Conservation (phyloP, 1,140 invertebrate genomes). For the Drosophila trapezifrons region DNA sequence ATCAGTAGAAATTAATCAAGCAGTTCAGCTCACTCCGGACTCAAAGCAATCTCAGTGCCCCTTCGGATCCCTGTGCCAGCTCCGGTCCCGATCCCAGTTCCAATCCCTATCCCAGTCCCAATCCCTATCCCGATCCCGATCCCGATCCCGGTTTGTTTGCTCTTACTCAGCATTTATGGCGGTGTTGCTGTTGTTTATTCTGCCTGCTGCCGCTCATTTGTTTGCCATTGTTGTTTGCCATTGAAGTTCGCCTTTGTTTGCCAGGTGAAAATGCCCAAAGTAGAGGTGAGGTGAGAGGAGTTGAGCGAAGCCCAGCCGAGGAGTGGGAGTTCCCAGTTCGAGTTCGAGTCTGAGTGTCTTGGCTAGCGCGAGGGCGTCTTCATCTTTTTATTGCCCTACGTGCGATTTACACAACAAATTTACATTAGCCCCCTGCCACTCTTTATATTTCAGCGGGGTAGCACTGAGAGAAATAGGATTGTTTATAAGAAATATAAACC, state of each 20-base stretch:
- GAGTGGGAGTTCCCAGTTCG: slow-evolving; percentile 28
- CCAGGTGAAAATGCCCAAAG: slow-evolving; percentile 70
- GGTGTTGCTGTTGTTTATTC: slow-evolving; percentile 53
- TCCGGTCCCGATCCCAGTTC: slow-evolving; percentile 9
- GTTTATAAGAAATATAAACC: background rate
- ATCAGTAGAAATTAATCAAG: slow-evolving; percentile 82
- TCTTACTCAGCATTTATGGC: slow-evolving; percentile 78
- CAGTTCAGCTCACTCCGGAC: slow-evolving; percentile 43
- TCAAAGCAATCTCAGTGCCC: slow-evolving; percentile 27
- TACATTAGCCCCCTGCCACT: slow-evolving; percentile 42
- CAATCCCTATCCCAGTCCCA: background rate
- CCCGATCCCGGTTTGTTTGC: slow-evolving; percentile 64
- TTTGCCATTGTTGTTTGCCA: slow-evolving; percentile 79
- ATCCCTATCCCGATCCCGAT: slow-evolving; percentile 26
- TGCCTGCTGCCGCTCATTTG: slow-evolving; percentile 67
- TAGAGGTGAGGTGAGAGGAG: background rate
- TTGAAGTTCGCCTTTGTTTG: slow-evolving; percentile 78
- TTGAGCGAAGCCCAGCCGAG: background rate
- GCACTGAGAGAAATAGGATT: slow-evolving; percentile 17
- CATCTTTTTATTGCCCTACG: slow-evolving; percentile 56
- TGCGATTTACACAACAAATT: slow-evolving; percentile 78
- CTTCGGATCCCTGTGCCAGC: slow-evolving; percentile 3
- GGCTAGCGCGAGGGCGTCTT: slow-evolving; percentile 42
- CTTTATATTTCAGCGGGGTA: background rate
- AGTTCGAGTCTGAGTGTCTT: slow-evolving; percentile 27